Evolutionary conservation across 2,797 vertebrate genomes (phyloP).

Genomic region (Typhlichthys subterraneus): DNA sequence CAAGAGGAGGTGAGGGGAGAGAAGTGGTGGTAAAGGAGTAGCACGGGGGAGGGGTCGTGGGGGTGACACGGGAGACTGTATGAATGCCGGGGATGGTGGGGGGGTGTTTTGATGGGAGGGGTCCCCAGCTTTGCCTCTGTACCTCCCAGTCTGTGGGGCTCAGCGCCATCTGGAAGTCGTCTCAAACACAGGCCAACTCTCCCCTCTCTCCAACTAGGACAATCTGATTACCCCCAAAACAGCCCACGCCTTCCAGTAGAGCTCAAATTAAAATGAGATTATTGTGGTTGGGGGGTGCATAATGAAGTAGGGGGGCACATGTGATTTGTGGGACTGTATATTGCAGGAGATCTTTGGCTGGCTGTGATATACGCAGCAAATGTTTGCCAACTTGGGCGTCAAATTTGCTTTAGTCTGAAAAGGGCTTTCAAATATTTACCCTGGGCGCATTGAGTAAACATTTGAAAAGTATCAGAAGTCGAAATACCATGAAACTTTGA

Average conservation of each 20-base stretch:
- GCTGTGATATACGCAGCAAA: constrained; percentile 54
- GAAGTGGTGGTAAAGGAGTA: constrained; percentile 22
- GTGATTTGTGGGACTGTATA: constrained; percentile 44
- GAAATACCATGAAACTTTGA: constrained; percentile 9
- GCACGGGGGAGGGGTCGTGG: constrained; percentile 29
- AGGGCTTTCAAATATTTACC: constrained; percentile 65
- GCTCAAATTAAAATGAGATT: constrained; percentile 78
- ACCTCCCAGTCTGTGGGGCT: constrained; percentile 73
- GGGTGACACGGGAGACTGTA: constrained; percentile 17
- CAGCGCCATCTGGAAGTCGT: constrained; percentile 90
- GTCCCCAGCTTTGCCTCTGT: constrained; percentile 74
- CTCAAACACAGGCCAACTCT: constrained; percentile 75
- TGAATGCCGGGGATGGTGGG: not conserved
- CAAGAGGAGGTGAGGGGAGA: constrained; percentile 30
- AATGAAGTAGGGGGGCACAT: constrained; percentile 54
- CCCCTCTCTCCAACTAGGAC: constrained; percentile 67
- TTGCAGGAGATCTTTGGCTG: constrained; percentile 34
- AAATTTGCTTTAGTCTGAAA: constrained; percentile 59
- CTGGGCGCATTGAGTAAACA: constrained; percentile 54
- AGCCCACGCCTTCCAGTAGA: constrained; percentile 47
- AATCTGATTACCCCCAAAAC: constrained; percentile 66
- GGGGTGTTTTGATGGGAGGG: constrained; percentile 41
- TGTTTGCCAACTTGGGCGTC: constrained; percentile 64
- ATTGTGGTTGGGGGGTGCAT: constrained; percentile 62
- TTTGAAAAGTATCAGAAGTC: constrained; percentile 33